Percentiles rank a stretch among this genome's conserved stretches.
Evolutionary conservation across 2,113 vertebrate species (phyloP).

Genomic region (Polyodon spathula): DNA sequence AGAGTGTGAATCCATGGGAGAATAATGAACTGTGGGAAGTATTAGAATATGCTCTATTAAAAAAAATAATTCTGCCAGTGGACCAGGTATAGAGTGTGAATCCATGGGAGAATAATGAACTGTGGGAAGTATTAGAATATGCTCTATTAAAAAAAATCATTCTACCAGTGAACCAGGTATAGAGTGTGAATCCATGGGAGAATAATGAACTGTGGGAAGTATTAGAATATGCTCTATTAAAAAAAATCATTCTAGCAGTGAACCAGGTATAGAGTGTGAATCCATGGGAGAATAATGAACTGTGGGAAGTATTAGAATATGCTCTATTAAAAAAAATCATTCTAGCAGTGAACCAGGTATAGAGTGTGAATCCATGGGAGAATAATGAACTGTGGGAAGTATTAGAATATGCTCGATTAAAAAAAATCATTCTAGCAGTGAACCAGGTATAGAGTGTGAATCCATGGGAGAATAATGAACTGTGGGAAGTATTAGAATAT

Average conservation of each 20-base stretch:
- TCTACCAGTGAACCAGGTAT: slow-evolving; percentile 17
- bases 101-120: slow-evolving; percentile 21
- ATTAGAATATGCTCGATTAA: too few relatives aligned
- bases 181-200: slow-evolving; percentile 20
- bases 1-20: slow-evolving; percentile 20
- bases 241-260: slow-evolving; percentile 20
- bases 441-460: slow-evolving; percentile 17
- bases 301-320: too few relatives aligned
- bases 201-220: slow-evolving; percentile 14
- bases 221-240: too few relatives aligned
- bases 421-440: slow-evolving; percentile 20
- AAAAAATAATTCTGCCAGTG: slow-evolving; percentile 23
- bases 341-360: slow-evolving; percentile 16
- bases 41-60: too few relatives aligned
- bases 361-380: slow-evolving; percentile 20
- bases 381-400: slow-evolving; percentile 14
- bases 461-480: slow-evolving; percentile 21
- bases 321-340: too few relatives aligned
- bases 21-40: slow-evolving; percentile 14
- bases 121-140: too few relatives aligned
- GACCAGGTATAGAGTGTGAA: slow-evolving; percentile 17
- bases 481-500: too few relatives aligned
- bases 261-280: slow-evolving; percentile 17
- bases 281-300: slow-evolving; percentile 21
- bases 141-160: too few relatives aligned